Evolutionary conservation across 2,888 invertebrate species (phyloP).

Genomic region (Rotaria magnacalcarata): DNA sequence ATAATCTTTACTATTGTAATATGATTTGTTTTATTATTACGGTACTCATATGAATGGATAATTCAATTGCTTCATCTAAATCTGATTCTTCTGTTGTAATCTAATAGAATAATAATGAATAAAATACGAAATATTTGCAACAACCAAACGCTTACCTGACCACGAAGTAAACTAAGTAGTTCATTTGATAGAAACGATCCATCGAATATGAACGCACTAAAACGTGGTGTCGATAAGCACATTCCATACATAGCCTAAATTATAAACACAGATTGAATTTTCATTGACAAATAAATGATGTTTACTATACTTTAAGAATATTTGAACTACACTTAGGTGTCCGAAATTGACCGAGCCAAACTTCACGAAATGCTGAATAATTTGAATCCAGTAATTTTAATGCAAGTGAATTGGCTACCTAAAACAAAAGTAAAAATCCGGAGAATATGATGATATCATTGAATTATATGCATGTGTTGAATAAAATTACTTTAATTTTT

Average conservation of each 20-base stretch:
- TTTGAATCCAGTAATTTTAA: constrained; percentile 3
- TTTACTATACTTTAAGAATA: constrained; percentile 13
- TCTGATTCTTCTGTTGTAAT: background rate
- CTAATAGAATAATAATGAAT: background rate
- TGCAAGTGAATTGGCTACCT: constrained; percentile 32
- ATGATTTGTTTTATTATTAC: constrained; percentile 41
- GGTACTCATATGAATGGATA: constrained; percentile 41
- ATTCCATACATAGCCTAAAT: constrained; percentile 16
- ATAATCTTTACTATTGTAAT: background rate
- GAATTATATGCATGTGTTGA: no score
- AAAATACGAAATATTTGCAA: background rate
- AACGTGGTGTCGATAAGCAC: constrained; percentile 26
- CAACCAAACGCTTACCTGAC: background rate
- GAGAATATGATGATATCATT: no score
- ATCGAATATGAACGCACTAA: constrained; percentile 15
- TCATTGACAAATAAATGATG: no score
- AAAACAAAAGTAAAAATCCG: background rate
- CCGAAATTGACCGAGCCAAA: constrained; percentile 11
- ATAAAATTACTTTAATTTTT: constrained; percentile 39
- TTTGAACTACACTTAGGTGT: constrained; percentile 32
- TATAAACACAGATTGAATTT: no score
- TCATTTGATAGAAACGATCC: constrained; percentile 16
- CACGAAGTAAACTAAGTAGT: constrained; percentile 2
- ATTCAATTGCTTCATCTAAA: constrained; percentile 43
- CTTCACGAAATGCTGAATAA: constrained; percentile 23